Evolutionary conservation across 1,140 invertebrate genomes (phyloP), one percentile per base, ranked within the genome.

Genomic region (Patella vulgata): DNA sequence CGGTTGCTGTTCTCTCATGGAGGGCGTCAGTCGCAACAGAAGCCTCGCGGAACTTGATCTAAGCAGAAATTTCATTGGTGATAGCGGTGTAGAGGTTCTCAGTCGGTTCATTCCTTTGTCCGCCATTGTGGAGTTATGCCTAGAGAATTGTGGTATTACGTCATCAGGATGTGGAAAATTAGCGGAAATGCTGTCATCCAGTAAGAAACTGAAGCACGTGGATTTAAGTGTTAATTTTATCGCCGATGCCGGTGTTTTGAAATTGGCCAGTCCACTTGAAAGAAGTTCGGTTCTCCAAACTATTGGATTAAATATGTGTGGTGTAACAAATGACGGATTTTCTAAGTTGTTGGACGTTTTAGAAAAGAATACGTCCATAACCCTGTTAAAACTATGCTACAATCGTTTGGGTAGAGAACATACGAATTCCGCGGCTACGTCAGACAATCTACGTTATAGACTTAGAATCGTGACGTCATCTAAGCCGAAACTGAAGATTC

Each of bases 301-400:
- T 21, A 54, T 83, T 19, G 79, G 74, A 11, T 66, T 83, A 3
- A 83, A 83, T 59, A 81, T 83, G 79, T 82, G 81, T 66, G 74
- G 74, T 14, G 70, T 83, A 23, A 77, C 78, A 48, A 83, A 81
- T 58, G 71, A 74, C 55, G 80, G 81, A n/a, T 80, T 83, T 62
- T 70, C 72, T 1, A 70, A 69, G 44, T 56, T 83, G 12, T 59
- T 83, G 36, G 76, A 81, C 47, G 73, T 78, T 55, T 54, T 83
- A 30, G 76, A 78, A 51, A 68, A 69, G 42, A 81, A 80, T 59
- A 66, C 73, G 2, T 74, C 73, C 12, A 52, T 81, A 33, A 61
- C 65, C 9, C 50, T 75, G 21, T 56, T 80, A 36, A 81, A 79
- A 59, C 57, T 80, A 14, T 81, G 78, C 60, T 81, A 78, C 55